These are phyloP conservation scores for Falco columbarius DNA, from an alignment of 2,797 vertebrate genomes.

Conservation along the genomic window DNA sequence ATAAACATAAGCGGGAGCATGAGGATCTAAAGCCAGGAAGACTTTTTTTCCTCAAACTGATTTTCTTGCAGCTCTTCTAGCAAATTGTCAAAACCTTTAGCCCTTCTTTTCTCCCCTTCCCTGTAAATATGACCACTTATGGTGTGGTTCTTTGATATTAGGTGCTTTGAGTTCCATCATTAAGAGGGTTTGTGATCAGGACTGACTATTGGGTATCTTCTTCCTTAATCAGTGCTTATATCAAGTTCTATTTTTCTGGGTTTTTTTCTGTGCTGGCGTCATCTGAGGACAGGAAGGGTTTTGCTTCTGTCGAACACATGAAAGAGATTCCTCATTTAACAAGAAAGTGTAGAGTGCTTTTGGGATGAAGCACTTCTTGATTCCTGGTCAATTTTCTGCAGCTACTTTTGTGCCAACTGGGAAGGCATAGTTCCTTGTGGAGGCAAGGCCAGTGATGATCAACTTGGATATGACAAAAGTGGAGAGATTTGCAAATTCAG, in stretches of 20 bases:
- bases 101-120: background rate
- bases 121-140: rapidly evolving
- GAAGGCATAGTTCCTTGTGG: background rate
- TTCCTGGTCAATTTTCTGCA: background rate
- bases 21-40: background rate
- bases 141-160: background rate
- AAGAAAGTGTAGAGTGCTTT: background rate
- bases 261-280: background rate
- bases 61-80: background rate
- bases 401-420: background rate
- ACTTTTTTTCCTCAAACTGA: background rate
- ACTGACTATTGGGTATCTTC: background rate
- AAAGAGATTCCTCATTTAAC: background rate
- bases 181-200: background rate
- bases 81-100: background rate
- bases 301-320: background rate
- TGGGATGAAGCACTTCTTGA: background rate
- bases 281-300: background rate
- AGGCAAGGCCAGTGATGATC: rapidly evolving
- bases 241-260: background rate
- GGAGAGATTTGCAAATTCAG: background rate
- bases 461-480: background rate
- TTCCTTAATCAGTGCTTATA: background rate
- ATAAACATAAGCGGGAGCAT: background rate
- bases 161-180: background rate